These are phyloP conservation scores for Entomobrya proxima DNA, from an alignment of 2,888 invertebrate genomes.

Conservation along the genomic window DNA sequence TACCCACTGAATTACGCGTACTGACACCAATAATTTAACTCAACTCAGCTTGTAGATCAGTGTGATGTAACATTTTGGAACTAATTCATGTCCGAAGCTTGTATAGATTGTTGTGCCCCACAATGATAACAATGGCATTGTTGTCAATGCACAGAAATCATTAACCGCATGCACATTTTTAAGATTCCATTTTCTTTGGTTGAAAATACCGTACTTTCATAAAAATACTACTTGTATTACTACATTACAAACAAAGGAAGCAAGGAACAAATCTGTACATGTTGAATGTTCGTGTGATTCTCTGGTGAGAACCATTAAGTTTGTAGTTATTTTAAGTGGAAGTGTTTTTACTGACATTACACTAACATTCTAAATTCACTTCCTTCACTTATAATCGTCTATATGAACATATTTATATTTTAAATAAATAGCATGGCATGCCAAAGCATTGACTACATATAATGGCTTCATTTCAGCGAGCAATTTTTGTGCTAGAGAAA, in stretches of 20 bases:
- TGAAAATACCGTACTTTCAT: no score
- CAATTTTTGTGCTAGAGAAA: no score
- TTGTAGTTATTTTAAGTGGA: not conserved
- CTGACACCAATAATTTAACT: not conserved
- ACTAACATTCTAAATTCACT: not conserved
- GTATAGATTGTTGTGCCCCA: not conserved
- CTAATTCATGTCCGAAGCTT: not conserved
- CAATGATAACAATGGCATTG: not conserved
- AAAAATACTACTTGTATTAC: no score
- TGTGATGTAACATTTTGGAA: not conserved
- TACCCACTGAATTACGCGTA: slow-evolving; percentile 38
- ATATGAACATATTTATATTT: no score
- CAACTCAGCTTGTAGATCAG: not conserved
- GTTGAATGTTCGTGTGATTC: not conserved
- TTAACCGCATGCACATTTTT: not conserved
- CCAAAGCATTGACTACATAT: no score
- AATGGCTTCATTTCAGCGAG: no score
- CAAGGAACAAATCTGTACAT: not conserved
- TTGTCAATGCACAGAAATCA: not conserved
- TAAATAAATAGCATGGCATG: no score
- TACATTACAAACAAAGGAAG: no score
- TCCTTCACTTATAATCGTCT: not conserved
- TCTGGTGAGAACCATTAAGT: not conserved
- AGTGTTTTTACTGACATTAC: not conserved
- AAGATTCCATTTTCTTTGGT: not conserved